Base-by-base conservation (phyloP, 2,888 invertebrate genomes). In the Hyposoter didymator region DNA sequence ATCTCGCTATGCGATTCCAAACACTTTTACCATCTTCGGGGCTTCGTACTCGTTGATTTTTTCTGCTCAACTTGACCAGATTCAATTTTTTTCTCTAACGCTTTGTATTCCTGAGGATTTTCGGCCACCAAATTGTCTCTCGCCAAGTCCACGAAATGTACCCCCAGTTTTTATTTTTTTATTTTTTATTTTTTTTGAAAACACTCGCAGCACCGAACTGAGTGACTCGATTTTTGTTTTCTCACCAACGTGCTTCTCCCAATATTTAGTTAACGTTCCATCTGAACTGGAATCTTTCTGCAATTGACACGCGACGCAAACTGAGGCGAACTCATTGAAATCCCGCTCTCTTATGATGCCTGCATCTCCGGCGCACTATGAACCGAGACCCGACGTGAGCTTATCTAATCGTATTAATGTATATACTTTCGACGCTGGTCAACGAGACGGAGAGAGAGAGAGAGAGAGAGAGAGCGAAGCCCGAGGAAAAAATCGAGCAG, bases 301-400 rank as follows among this genome's bases (percentile, higher is more conserved):
- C 88, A 88, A 85, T 89, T 91, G 90, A 89, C 83, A 91, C 91
- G 87, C 90, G 91, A 88, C 89, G 90, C 90, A 88, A 89, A 93
- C 93, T 93, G 93, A 92, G 89, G 85, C 88, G 85, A 88, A 78
- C 82, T 85, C 88, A 88, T 89, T 80, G 85, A 81, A 89, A 89
- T 91, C 92, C 85, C 89, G 90, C 90, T 90, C 91, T 93, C 93
- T 93, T 93, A 93, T 93, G 93, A 91, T 90, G 89, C 91, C 91
- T 90, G 91, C 91, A 91, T 92, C 93, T 88, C 90, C 88, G 84
- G 87, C 93, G 93, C 91, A 93, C 93, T 93, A 92, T 93, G 93
- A 93, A 93, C 93, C 92, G 91, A 88, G 88, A 81, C 69, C 75
- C 75, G 72, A 67, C 64, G 43, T 19, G 84, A 86, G 87, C 92